Percentiles rank a stretch among this genome's conserved stretches.
These are phyloP conservation scores for Synanthedon vespiformis DNA, from an alignment of 2,888 invertebrate species.

Conservation along the genomic window DNA sequence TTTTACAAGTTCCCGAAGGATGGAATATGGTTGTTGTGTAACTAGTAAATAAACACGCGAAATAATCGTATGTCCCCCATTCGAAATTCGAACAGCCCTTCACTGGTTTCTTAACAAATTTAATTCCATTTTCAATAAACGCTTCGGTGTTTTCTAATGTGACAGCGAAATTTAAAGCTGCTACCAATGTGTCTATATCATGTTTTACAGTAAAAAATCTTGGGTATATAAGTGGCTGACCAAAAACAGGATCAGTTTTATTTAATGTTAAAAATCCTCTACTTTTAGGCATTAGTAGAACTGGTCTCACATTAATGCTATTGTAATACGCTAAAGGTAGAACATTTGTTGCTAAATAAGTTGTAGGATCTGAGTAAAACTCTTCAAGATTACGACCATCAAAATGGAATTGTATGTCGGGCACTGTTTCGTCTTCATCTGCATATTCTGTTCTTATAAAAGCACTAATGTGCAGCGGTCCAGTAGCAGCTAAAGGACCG, in stretches of 20 bases:
- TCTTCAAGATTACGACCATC: conserved; percentile 68
- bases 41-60: conserved; percentile 73
- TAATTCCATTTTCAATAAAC: conserved; percentile 64
- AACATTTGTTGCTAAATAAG: conserved; percentile 44
- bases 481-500: conserved; percentile 65
- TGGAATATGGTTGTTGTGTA: conserved; percentile 71
- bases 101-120: conserved; percentile 65
- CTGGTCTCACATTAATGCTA: conserved; percentile 72
- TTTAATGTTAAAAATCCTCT: conserved; percentile 73
- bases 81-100: conserved; percentile 62
- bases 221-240: conserved; percentile 78
- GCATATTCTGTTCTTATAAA: conserved; percentile 71
- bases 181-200: conserved; percentile 72
- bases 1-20: conserved; percentile 49
- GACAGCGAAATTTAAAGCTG: conserved; percentile 70
- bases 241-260: conserved; percentile 74
- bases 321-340: conserved; percentile 72
- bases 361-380: conserved; percentile 67
- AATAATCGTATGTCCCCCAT: conserved; percentile 74
- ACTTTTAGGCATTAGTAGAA: conserved; percentile 72
- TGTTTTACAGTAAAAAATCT: conserved; percentile 72
- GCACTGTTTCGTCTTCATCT: conserved; percentile 54
- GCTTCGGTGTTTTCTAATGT: conserved; percentile 68
- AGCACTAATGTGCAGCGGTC: conserved; percentile 67
- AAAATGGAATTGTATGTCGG: conserved; percentile 76